A percentile compares a stretch with the other conserved stretches of the same genome.
phyloP scores from a whole-genome alignment of 2,113 vertebrate genomes.

The Calyptomena viridis region DNA sequence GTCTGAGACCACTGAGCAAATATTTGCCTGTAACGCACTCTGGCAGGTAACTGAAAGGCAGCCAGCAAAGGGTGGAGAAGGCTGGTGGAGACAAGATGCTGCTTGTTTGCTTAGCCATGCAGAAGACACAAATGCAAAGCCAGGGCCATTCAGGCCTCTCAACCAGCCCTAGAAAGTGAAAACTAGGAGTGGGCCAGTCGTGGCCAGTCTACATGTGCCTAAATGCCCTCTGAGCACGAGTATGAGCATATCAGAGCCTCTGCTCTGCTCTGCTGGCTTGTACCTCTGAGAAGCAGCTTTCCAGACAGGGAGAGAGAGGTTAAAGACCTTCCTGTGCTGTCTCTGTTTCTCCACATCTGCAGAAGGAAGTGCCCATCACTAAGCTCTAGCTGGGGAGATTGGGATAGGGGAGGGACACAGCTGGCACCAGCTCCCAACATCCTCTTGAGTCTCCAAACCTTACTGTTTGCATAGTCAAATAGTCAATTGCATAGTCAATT shows the following conservation, averaged over 20 bases:
- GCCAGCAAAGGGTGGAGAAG: slow-evolving; percentile 52
- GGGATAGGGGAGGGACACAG: rapidly evolving
- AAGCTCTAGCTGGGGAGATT: neutral
- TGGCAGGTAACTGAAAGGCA: slow-evolving; percentile 57
- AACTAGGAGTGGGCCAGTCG: neutral
- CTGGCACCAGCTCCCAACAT: neutral
- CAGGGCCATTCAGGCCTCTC: neutral
- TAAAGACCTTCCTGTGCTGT: neutral
- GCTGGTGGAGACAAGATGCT: slow-evolving; percentile 12
- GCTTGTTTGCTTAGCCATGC: slow-evolving; percentile 39
- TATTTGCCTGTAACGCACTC: slow-evolving; percentile 61
- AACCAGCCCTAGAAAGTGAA: neutral
- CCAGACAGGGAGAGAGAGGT: neutral
- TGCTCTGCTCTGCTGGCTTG: neutral
- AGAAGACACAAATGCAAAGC: neutral
- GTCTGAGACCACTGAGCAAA: slow-evolving; percentile 71
- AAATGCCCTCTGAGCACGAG: neutral
- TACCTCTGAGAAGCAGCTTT: neutral
- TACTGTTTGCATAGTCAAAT: neutral
- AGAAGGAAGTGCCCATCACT: neutral
- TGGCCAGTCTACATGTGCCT: neutral
- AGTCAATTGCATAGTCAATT: neutral
- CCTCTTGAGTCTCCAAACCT: neutral
- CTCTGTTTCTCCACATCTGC: neutral
- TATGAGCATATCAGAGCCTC: neutral